Base-by-base conservation (phyloP, 2,888 invertebrate genomes). In the Caradrina kadenii region DNA sequence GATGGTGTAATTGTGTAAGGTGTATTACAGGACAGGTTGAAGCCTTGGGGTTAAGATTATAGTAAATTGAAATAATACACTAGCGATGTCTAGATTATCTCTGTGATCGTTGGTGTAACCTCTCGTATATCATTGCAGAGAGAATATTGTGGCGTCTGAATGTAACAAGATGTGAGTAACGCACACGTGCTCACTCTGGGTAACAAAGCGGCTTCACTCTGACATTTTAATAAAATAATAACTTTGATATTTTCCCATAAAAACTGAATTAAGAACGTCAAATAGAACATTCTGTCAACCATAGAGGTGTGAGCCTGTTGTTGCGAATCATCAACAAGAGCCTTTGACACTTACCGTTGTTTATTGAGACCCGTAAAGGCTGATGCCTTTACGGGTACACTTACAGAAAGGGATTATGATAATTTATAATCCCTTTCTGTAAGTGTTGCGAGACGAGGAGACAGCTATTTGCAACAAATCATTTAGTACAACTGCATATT, bases 171-270 rank as follows among this genome's bases (percentile, higher is more conserved):
- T 15, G 52, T 60, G 11, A 52, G 55, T 63, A 15, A 48, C 26
- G 8, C 11, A 21, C 3, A 42, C 60, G 75, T 63, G 59, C 45
- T 4, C 31, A 10, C 22, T 60, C 48, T 68, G 5, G 19, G n/a
- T 31, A 56, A 73, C 45, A 60, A 21, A 55, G 26, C 31, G 45
- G 61, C 59, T 50, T 68, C 8, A 19, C 39, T 11, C 3, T 55
- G 52, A 59, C 45, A 39, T 11, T 55, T 50, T 26, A 35, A 48
- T 69, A 60, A 63, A 55, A 35, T 73, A 54, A 68, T 63, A 60
- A 60, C 63, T 63, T 74, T 22, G 22, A 54, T 59, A 73, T 67
- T 73, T 58, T 60, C 42, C 45, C 49, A 55, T 65, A 64, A 35
- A 70, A 70, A 62, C 42, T 22, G 49, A 50, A 61, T 45, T 50